Percentiles rank a stretch among this genome's conserved stretches.
These are phyloP conservation scores for Physella acuta DNA, from an alignment of 1,140 invertebrate genomes.

Conservation along the genomic window DNA sequence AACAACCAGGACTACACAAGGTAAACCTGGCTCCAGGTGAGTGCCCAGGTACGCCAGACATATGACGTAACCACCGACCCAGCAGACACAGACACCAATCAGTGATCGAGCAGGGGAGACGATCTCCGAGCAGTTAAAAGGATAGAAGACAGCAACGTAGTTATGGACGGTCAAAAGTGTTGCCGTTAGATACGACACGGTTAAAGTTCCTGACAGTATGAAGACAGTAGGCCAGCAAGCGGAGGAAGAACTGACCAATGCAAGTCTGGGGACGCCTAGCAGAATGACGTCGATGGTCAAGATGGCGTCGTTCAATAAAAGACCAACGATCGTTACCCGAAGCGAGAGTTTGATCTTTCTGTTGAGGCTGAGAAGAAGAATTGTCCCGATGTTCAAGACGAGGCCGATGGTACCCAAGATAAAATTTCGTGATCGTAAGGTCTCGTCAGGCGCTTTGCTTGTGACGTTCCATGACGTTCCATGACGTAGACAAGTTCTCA, in stretches of 20 bases:
- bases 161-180: background rate
- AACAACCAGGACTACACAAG: background rate
- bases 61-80: background rate
- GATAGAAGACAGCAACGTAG: background rate
- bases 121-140: background rate
- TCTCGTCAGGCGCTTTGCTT: too few relatives aligned
- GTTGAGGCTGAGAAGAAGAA: too few relatives aligned
- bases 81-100: background rate
- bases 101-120: background rate
- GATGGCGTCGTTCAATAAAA: background rate
- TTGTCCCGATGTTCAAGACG: too few relatives aligned
- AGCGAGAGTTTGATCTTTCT: background rate
- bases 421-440: too few relatives aligned
- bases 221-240: background rate
- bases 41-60: background rate
- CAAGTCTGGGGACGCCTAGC: background rate
- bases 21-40: background rate
- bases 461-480: too few relatives aligned
- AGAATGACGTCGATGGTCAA: background rate
- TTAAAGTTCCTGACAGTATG: background rate
- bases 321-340: background rate
- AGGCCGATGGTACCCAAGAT: too few relatives aligned
- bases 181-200: background rate
- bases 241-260: background rate
- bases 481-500: too few relatives aligned